Evolutionary conservation across 2,888 invertebrate species (phyloP).

Genomic region (Odontothrips loti): DNA sequence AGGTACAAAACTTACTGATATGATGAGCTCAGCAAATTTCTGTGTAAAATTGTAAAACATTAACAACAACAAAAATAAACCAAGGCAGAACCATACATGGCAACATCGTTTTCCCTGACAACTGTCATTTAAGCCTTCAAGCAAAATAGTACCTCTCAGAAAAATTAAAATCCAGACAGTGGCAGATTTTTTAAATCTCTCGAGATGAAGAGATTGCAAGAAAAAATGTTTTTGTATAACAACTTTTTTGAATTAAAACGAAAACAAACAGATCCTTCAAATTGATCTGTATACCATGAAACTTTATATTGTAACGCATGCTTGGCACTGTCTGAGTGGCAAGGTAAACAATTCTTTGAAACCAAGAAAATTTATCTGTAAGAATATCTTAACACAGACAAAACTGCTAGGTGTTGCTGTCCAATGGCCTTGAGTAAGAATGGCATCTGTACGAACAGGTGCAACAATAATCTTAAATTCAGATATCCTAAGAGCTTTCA

Average conservation of each 20-base stretch:
- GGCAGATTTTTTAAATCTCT: too few relatives aligned
- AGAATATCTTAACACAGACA: too few relatives aligned
- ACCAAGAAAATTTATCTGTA: too few relatives aligned
- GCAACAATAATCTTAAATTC: too few relatives aligned
- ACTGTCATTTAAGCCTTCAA: neutral
- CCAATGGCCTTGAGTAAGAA: too few relatives aligned
- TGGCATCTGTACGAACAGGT: too few relatives aligned
- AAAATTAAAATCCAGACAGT: neutral
- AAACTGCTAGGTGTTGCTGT: too few relatives aligned
- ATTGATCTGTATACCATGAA: neutral
- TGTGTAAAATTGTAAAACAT: neutral
- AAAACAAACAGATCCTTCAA: neutral
- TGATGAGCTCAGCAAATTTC: conserved; percentile 6
- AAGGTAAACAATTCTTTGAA: neutral
- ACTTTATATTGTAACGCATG: neutral
- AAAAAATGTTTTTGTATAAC: neutral
- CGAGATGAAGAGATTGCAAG: neutral
- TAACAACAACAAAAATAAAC: neutral
- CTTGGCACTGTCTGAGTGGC: neutral
- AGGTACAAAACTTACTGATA: conserved; percentile 25
- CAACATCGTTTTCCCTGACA: neutral
- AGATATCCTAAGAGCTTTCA: too few relatives aligned
- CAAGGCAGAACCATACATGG: neutral
- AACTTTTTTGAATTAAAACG: neutral
- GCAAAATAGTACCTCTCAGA: neutral